Percentiles rank a stretch among this genome's conserved stretches.
Evolutionary conservation across 2,797 vertebrate genomes (phyloP).

Genomic region (Neostethus bicornis): DNA sequence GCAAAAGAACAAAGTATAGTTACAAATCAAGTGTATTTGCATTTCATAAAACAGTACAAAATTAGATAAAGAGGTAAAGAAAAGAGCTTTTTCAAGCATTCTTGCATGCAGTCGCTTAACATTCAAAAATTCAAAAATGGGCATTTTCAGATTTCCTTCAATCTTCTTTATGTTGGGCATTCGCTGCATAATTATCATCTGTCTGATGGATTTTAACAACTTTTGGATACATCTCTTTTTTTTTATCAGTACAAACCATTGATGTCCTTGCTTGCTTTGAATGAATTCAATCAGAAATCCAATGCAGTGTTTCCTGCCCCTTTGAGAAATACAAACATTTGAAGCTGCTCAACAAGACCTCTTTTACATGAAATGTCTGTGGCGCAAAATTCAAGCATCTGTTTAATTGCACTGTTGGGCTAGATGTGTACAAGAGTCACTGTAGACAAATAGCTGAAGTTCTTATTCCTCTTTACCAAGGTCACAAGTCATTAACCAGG

Average conservation of each 20-base stretch:
- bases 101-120: slow-evolving; percentile 62
- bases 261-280: slow-evolving; percentile 21
- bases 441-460: slow-evolving; percentile 70
- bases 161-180: slow-evolving; percentile 23
- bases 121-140: slow-evolving; percentile 39
- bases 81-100: slow-evolving; percentile 28
- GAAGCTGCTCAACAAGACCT: slow-evolving; percentile 38
- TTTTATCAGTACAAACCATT: slow-evolving; percentile 16
- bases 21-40: slow-evolving; percentile 36
- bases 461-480: slow-evolving; percentile 33
- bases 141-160: slow-evolving; percentile 23
- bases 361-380: slow-evolving; percentile 45
- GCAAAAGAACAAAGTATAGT: slow-evolving; percentile 13
- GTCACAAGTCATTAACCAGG: slow-evolving; percentile 28
- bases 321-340: slow-evolving; percentile 35
- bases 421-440: slow-evolving; percentile 70
- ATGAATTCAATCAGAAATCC: slow-evolving; percentile 32
- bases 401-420: slow-evolving; percentile 66
- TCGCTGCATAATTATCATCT: slow-evolving; percentile 23
- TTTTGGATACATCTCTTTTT: slow-evolving; percentile 13
- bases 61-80: slow-evolving; percentile 19
- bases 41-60: slow-evolving; percentile 47
- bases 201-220: slow-evolving; percentile 19
- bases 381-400: slow-evolving; percentile 67
- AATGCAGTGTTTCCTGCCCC: slow-evolving; percentile 23